A percentile compares a stretch with the other conserved stretches of the same genome.
These are phyloP conservation scores for Tachyglossus aculeatus DNA, from an alignment of 2,797 vertebrate species.

Conservation along the genomic window DNA sequence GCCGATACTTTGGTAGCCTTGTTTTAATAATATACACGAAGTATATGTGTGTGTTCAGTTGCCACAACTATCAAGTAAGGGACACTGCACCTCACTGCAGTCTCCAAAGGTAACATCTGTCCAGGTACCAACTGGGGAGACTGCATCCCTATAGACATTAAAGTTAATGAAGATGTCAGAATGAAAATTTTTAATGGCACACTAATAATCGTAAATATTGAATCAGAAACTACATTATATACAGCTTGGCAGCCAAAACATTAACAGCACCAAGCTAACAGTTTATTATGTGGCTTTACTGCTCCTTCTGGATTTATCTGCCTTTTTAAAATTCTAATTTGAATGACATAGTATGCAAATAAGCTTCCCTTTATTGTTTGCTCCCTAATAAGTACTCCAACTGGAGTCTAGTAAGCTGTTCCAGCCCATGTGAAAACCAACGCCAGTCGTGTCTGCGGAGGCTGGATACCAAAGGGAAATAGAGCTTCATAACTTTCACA, in stretches of 20 bases:
- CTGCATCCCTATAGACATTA: constrained; percentile 9
- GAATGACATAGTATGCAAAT: constrained; percentile 35
- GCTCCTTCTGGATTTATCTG: constrained; percentile 27
- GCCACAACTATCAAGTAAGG: constrained; percentile 2
- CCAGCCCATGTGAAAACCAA: background rate
- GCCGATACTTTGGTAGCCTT: too few species aligned
- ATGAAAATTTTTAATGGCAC: constrained; percentile 37
- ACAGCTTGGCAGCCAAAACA: constrained; percentile 18
- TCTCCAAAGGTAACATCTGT: constrained; percentile 26
- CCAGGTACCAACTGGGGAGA: constrained; percentile 30
- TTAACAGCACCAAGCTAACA: constrained; percentile 11
- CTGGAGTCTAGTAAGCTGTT: background rate
- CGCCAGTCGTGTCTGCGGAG: background rate
- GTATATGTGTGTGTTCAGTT: background rate
- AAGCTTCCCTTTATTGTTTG: constrained; percentile 23
- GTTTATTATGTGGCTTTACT: constrained; percentile 23
- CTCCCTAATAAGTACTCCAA: constrained; percentile 5
- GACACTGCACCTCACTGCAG: background rate
- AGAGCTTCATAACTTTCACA: constrained; percentile 19
- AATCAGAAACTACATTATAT: constrained; percentile 39
- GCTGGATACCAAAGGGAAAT: background rate
- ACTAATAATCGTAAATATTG: constrained; percentile 31
- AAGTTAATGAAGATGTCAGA: constrained; percentile 48
- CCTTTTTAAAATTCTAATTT: constrained; percentile 33
- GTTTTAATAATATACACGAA: too few species aligned